Evolutionary conservation across 1,140 invertebrate species (phyloP).

Genomic region (Harpegnathos saltator): DNA sequence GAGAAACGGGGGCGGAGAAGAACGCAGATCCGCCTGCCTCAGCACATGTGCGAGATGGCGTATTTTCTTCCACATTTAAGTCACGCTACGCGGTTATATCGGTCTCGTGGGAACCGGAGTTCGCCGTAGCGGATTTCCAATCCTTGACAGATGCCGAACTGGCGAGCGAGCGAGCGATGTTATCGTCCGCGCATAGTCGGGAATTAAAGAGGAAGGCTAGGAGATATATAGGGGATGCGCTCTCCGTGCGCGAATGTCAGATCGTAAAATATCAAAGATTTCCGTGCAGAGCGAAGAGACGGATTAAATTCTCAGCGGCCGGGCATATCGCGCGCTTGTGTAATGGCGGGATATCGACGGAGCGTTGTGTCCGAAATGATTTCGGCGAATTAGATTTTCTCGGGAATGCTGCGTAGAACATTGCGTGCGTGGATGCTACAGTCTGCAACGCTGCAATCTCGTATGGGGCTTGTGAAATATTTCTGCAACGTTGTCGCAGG

Average conservation of each 20-base stretch:
- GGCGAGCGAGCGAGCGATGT: constrained; percentile 6
- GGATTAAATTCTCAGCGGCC: constrained; percentile 12
- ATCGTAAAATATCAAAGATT: constrained; percentile 36
- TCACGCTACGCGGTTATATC: constrained; percentile 45
- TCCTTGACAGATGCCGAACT: constrained; percentile 50
- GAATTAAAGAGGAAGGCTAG: constrained; percentile 24
- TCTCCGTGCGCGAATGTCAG: background rate
- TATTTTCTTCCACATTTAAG: constrained; percentile 59
- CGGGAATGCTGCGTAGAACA: too few species aligned
- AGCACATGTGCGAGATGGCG: constrained; percentile 43
- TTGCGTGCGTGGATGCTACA: too few species aligned
- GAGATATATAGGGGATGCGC: background rate
- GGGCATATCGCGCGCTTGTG: constrained; percentile 1
- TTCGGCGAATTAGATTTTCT: background rate
- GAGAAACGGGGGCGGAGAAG: too few species aligned
- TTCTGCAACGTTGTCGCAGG: too few species aligned
- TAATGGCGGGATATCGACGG: background rate
- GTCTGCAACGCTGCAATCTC: too few species aligned
- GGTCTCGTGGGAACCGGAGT: constrained; percentile 39
- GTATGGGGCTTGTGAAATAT: too few species aligned
- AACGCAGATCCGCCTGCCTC: constrained; percentile 31
- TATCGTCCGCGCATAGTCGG: constrained; percentile 29
- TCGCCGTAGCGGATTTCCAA: constrained; percentile 35
- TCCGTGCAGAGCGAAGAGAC: background rate
- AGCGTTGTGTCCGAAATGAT: background rate